phyloP scores from a whole-genome alignment of 2,797 vertebrate genomes.

The Capromys pilorides region DNA sequence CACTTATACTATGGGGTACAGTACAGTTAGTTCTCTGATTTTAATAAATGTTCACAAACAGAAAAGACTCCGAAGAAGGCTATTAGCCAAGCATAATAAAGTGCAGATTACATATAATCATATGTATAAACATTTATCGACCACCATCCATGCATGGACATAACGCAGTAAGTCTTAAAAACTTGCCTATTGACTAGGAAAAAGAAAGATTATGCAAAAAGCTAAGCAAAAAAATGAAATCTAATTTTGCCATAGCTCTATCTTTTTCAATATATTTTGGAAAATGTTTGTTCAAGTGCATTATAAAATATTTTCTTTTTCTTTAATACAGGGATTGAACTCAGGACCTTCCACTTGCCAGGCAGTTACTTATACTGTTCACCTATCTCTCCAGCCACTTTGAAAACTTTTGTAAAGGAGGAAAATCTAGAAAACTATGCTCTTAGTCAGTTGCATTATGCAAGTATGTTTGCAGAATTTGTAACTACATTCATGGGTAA shows the following conservation, averaged over 20 bases:
- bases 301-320: background rate
- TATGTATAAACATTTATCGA: conserved; percentile 61
- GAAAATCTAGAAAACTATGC: background rate
- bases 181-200: conserved; percentile 25
- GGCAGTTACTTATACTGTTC: too few relatives aligned
- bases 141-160: conserved; percentile 17
- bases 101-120: conserved; percentile 57
- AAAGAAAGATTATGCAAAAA: conserved; percentile 58
- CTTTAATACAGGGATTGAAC: too few relatives aligned
- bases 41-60: conserved; percentile 47
- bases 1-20: background rate
- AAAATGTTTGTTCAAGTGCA: conserved; percentile 27
- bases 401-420: background rate
- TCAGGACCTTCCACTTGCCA: too few relatives aligned
- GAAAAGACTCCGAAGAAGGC: conserved; percentile 52
- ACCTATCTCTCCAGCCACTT: too few relatives aligned
- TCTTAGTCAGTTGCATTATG: background rate
- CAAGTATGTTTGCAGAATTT: background rate
- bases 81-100: conserved; percentile 32
- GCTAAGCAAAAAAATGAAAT: conserved; percentile 55
- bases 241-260: background rate
- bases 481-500: background rate
- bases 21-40: conserved; percentile 45
- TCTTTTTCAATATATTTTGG: conserved; percentile 16
- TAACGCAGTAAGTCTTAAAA: conserved; percentile 32